Conservation (phyloP, 2,797 vertebrate genomes). For the Hoplostethus mediterraneus region DNA sequence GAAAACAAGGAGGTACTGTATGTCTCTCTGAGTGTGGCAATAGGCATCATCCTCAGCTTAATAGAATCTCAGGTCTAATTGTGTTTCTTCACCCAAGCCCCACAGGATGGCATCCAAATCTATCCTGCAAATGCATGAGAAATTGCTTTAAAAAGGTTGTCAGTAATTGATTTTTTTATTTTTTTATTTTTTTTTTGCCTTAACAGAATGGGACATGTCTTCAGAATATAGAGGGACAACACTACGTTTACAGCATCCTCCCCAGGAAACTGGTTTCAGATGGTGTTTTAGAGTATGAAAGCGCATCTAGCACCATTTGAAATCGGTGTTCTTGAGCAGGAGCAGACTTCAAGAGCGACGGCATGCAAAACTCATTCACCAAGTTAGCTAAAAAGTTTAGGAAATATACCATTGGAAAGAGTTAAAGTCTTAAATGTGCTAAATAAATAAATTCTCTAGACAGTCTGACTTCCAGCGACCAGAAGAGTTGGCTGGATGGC, state of each 20-base stretch:
- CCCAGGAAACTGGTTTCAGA: constrained; percentile 99
- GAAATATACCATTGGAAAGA: background rate
- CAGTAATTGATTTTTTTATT: background rate
- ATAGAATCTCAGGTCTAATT: too few species aligned
- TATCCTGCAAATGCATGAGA: background rate
- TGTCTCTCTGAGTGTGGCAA: background rate
- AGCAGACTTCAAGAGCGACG: constrained; percentile 70
- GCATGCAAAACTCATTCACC: background rate
- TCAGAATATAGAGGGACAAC: background rate
- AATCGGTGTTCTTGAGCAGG: constrained; percentile 99
- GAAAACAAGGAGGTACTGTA: background rate
- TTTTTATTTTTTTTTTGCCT: background rate
- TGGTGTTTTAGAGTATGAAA: constrained; percentile 98
- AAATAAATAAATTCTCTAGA: background rate
- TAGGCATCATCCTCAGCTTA: background rate
- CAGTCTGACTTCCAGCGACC: background rate
- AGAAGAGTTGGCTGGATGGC: background rate
- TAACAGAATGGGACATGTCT: constrained; percentile 34
- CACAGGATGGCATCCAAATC: background rate
- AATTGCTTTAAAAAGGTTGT: background rate
- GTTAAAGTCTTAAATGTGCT: too few species aligned
- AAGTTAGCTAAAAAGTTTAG: background rate
- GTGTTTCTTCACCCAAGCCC: too few species aligned
- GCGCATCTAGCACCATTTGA: constrained; percentile 99
- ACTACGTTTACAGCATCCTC: constrained; percentile 79